These are phyloP conservation scores for Mastomys natalensis DNA, from an alignment of 2,113 vertebrate genomes.

Conservation along the genomic window DNA sequence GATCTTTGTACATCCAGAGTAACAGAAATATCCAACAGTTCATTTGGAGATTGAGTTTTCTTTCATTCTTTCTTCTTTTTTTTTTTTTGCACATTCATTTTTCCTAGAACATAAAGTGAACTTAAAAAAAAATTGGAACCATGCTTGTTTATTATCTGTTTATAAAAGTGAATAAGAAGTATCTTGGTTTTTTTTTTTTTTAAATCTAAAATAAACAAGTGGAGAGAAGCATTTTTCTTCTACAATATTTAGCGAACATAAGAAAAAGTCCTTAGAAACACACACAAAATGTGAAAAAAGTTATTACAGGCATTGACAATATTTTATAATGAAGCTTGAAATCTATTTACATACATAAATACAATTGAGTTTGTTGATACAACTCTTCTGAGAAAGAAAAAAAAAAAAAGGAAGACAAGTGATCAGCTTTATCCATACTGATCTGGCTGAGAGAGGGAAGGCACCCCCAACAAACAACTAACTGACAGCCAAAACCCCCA, in stretches of 20 bases:
- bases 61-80: neutral
- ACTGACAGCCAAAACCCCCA: neutral
- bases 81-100: conserved; percentile 80
- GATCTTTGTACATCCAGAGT: conserved; percentile 81
- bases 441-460: conserved; percentile 72
- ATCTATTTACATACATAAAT: conserved; percentile 93
- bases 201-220: conserved; percentile 87
- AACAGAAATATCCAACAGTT: conserved; percentile 85
- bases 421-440: conserved; percentile 75
- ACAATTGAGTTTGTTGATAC: conserved; percentile 87
- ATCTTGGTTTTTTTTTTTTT: conserved; percentile 79
- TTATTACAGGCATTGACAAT: conserved; percentile 89
- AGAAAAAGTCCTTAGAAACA: conserved; percentile 87
- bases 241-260: conserved; percentile 88
- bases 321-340: conserved; percentile 87
- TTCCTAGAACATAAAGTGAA: conserved; percentile 86
- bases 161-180: conserved; percentile 89
- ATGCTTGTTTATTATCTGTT: conserved; percentile 86
- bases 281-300: conserved; percentile 79
- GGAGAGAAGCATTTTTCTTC: conserved; percentile 84
- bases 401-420: conserved; percentile 78
- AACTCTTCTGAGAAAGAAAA: conserved; percentile 83
- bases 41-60: neutral
- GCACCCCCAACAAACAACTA: conserved; percentile 46
- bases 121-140: conserved; percentile 82